phyloP scores from a whole-genome alignment of 2,113 vertebrate genomes.

The Stegostoma tigrinum region DNA sequence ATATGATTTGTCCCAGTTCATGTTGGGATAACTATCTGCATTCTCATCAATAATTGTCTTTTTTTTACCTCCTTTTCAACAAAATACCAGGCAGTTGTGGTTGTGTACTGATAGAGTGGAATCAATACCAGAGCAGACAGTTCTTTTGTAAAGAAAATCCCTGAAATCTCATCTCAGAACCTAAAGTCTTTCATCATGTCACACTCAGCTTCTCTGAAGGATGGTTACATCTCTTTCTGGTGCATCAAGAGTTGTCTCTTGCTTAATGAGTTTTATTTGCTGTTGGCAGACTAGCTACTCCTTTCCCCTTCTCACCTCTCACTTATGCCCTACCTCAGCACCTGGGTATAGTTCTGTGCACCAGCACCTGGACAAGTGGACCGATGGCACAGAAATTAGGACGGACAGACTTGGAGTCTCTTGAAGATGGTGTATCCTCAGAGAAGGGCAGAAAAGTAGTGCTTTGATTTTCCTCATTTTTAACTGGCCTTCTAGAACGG shows the following conservation, averaged over 20 bases:
- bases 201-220: background rate
- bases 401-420: background rate
- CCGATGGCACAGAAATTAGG: background rate
- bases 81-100: no score
- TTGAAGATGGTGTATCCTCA: no score
- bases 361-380: background rate
- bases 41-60: no score
- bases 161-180: background rate
- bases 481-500: background rate
- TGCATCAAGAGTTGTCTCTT: background rate
- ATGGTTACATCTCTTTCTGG: background rate
- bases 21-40: no score
- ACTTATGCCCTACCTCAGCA: background rate
- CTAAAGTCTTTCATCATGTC: background rate
- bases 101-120: background rate
- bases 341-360: background rate
- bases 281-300: background rate
- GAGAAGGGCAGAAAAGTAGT: no score
- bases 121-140: background rate
- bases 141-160: background rate
- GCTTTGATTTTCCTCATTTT: background rate
- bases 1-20: no score
- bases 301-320: background rate
- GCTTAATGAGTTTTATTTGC: background rate
- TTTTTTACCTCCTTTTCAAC: no score